Evolutionary conservation across 2,888 invertebrate genomes (phyloP), one percentile per base, ranked within the genome.

Genomic region (Clitarchus hookeri): DNA sequence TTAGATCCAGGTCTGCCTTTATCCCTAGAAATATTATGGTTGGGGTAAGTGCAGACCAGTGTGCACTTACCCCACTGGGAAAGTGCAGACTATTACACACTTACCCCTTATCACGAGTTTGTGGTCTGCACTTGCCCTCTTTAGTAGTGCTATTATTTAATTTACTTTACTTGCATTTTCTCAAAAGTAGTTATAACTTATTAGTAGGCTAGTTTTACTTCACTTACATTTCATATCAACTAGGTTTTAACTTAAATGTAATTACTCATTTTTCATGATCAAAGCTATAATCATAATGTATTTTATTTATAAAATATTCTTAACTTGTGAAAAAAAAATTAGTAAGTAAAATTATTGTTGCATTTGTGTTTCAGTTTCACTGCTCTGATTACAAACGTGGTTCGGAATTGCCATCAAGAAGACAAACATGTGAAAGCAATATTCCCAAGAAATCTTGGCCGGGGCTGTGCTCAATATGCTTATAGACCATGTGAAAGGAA

Each of bases 401-500:
- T 48, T 48, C 48, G 8, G 16, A 48, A 48, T 48, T 48, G 6
- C 48, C 48, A 48, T 36, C 36, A 36, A 8, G 48, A 48, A 48
- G 48, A 48, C 48, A 48, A 48, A 48, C 48, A 48, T 11, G 16
- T 2, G 48, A 79, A 36, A 36, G 36, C 36, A 1, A 36, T 36
- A 36, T 36, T 84, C 36, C 36, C 36, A 54, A 27, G 84, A 84
- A 48, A 77, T 27, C 36, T 36, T 84, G 9, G 12, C 27, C 19
- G 79, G 88, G 16, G 90, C 87, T 88, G 78, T 88, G 83, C 86
- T 86, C 79, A 87, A 84, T 36, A 89, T 89, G 54, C 86, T 89
- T 82, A 86, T 85, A 48, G 87, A 87, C 84, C 89, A 87, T 86
- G 80, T 89, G 23, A 88, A 88, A 85, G 87, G 88, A n/a, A 88